These are phyloP conservation scores for Cyprinodon brontotheroides DNA, from an alignment of 2,113 vertebrate species.

Conservation along the genomic window DNA sequence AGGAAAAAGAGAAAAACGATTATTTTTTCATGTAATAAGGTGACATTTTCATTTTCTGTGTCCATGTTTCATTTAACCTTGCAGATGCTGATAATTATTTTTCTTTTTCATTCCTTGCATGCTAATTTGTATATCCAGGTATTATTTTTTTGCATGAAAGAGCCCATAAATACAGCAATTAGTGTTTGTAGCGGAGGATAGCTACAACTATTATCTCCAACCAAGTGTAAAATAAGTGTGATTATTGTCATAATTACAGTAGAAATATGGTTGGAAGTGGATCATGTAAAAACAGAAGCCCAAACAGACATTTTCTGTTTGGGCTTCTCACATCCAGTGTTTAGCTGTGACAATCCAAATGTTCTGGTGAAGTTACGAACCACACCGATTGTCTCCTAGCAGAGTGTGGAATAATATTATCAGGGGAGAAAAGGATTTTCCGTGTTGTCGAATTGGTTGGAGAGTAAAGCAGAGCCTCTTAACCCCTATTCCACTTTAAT, in stretches of 20 bases:
- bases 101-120: slow-evolving; percentile 13
- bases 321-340: slow-evolving; percentile 44
- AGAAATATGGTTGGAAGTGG: slow-evolving; percentile 42
- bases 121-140: slow-evolving; percentile 21
- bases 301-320: slow-evolving; percentile 67
- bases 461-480: slow-evolving; percentile 42
- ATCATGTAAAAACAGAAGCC: slow-evolving; percentile 62
- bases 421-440: slow-evolving; percentile 43
- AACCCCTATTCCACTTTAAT: slow-evolving; percentile 64
- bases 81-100: slow-evolving; percentile 25
- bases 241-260: slow-evolving; percentile 61
- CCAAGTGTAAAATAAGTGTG: slow-evolving; percentile 67
- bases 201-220: slow-evolving; percentile 60
- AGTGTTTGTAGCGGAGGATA: slow-evolving; percentile 35
- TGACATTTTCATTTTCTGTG: not conserved
- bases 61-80: slow-evolving; percentile 35
- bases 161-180: slow-evolving; percentile 52
- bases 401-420: slow-evolving; percentile 52
- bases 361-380: slow-evolving; percentile 72
- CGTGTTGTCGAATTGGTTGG: slow-evolving; percentile 38
- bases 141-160: slow-evolving; percentile 46
- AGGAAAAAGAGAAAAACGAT: not conserved
- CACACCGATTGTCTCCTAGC: slow-evolving; percentile 48
- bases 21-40: not conserved
- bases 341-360: slow-evolving; percentile 53